Conservation (phyloP, 1,140 invertebrate species). For the Heliconius himera region DNA sequence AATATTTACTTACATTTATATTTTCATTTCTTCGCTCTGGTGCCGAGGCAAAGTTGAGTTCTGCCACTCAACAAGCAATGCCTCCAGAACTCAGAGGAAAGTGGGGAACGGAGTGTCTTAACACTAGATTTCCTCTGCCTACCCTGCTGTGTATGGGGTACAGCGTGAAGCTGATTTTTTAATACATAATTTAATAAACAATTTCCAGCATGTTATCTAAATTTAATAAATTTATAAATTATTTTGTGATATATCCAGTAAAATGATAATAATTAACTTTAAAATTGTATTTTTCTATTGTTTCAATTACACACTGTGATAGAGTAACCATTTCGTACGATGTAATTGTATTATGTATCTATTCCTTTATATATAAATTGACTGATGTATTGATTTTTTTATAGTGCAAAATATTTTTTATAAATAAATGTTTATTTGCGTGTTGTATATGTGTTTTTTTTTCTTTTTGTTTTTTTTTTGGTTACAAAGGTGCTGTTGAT, state of each 20-base stretch:
- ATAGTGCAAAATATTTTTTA: constrained; percentile 47
- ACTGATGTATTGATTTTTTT: constrained; percentile 41
- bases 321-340: constrained; percentile 41
- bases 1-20: too few species aligned
- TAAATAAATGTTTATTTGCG: constrained; percentile 45
- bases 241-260: background rate
- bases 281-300: constrained; percentile 6
- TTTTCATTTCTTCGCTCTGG: too few species aligned
- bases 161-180: too few species aligned
- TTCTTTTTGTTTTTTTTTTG: too few species aligned
- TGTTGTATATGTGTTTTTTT: constrained; percentile 25
- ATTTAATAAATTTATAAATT: background rate
- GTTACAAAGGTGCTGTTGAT: too few species aligned
- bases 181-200: background rate
- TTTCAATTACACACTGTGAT: constrained; percentile 41
- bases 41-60: too few species aligned
- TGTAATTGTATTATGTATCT: constrained; percentile 13
- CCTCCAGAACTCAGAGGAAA: too few species aligned
- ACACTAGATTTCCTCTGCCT: too few species aligned
- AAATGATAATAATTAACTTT: constrained; percentile 3
- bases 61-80: too few species aligned
- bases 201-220: background rate
- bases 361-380: constrained; percentile 35
- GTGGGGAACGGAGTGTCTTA: too few species aligned
- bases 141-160: too few species aligned